phyloP scores from a whole-genome alignment of 1,140 invertebrate genomes.

The Antheraea mylitta region DNA sequence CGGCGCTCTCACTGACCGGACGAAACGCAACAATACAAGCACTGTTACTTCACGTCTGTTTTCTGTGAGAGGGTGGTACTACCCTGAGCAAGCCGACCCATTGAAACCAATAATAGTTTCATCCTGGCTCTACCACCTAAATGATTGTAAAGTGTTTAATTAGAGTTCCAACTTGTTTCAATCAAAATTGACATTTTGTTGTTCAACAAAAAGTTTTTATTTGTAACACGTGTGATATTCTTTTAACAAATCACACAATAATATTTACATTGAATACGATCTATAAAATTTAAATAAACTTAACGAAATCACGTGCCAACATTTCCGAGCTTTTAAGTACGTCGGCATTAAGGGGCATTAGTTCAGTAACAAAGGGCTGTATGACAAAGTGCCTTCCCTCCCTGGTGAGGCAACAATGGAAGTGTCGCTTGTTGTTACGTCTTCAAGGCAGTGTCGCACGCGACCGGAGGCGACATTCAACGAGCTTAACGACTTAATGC shows the following conservation, averaged over 20 bases:
- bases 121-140: no score
- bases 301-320: conserved; percentile 25
- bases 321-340: conserved; percentile 38
- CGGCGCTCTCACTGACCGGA: no score
- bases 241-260: neutral
- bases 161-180: no score
- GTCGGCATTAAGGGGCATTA: conserved; percentile 49
- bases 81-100: no score
- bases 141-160: no score
- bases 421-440: conserved; percentile 31
- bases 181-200: no score
- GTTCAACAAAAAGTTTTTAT: no score
- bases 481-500: conserved; percentile 42
- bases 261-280: neutral
- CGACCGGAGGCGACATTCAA: conserved; percentile 31
- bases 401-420: conserved; percentile 29
- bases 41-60: no score
- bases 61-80: no score
- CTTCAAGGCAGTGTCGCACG: conserved; percentile 20
- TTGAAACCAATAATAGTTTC: no score
- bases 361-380: conserved; percentile 43
- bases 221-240: no score
- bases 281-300: neutral
- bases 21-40: no score
- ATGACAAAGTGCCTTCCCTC: conserved; percentile 46